phyloP scores from a whole-genome alignment of 2,888 invertebrate species.

The Troilus luridus region DNA sequence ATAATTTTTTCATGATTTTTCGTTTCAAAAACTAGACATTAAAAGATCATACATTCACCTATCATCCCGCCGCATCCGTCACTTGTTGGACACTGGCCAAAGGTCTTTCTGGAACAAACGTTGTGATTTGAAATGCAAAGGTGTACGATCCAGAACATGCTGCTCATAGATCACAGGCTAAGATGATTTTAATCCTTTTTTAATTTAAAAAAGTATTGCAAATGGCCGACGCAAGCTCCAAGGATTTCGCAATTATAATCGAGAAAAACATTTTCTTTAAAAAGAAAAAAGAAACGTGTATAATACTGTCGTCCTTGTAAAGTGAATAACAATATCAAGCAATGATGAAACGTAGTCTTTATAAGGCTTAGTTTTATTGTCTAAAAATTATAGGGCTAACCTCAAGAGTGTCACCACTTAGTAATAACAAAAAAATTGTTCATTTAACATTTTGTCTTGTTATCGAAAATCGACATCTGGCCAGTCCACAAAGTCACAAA shows the following conservation, averaged over 20 bases:
- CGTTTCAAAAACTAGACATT: neutral
- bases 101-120: constrained; percentile 36
- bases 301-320: too few species aligned
- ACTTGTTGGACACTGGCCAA: neutral
- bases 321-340: too few species aligned
- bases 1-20: neutral
- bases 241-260: neutral
- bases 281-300: neutral
- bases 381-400: too few species aligned
- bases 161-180: neutral
- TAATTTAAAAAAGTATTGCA: neutral
- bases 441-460: too few species aligned
- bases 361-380: too few species aligned
- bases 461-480: too few species aligned
- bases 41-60: constrained; percentile 5
- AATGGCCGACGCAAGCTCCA: neutral
- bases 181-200: neutral
- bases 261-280: neutral
- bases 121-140: constrained; percentile 1
- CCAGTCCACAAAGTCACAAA: too few species aligned
- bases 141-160: neutral
- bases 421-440: too few species aligned
- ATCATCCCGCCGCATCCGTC: constrained; percentile 17
- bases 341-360: too few species aligned
- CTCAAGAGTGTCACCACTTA: too few species aligned